A percentile compares a stretch with the other conserved stretches of the same genome.
Evolutionary conservation across 2,888 invertebrate genomes (phyloP).

Genomic region (Osedax frankpressi): DNA sequence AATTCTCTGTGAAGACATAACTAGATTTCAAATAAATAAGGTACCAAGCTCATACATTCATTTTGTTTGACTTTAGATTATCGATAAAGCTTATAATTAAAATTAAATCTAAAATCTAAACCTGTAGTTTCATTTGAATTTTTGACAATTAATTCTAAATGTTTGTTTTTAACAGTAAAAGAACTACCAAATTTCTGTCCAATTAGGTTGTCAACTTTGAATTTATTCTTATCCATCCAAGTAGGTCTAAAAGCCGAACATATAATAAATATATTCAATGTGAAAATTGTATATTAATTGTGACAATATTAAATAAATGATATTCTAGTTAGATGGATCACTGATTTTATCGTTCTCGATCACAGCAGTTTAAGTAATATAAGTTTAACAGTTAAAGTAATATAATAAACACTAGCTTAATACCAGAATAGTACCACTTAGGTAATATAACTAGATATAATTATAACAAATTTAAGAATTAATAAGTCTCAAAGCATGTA

Average conservation of each 20-base stretch:
- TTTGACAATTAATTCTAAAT: background rate
- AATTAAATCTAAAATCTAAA: too few relatives aligned
- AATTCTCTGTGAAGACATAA: too few relatives aligned
- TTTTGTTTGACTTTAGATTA: too few relatives aligned
- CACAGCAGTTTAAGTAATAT: background rate
- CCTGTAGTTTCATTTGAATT: background rate
- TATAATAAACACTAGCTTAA: background rate
- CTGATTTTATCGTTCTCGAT: background rate
- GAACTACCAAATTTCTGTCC: background rate
- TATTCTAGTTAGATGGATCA: background rate
- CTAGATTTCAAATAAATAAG: too few relatives aligned
- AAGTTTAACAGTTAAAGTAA: background rate
- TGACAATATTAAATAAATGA: too few relatives aligned
- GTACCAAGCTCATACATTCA: too few relatives aligned
- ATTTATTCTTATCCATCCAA: background rate
- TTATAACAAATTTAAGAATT: too few relatives aligned
- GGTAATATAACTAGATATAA: too few relatives aligned
- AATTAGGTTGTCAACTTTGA: background rate
- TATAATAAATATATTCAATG: background rate
- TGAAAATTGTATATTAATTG: too few relatives aligned
- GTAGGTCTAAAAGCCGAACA: background rate
- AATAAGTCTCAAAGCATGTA: too few relatives aligned
- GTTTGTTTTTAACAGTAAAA: background rate
- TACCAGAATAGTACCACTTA: too few relatives aligned
- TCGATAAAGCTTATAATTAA: too few relatives aligned